Evolutionary conservation across 2,113 vertebrate genomes (phyloP).

Genomic region (Alouatta palliata): DNA sequence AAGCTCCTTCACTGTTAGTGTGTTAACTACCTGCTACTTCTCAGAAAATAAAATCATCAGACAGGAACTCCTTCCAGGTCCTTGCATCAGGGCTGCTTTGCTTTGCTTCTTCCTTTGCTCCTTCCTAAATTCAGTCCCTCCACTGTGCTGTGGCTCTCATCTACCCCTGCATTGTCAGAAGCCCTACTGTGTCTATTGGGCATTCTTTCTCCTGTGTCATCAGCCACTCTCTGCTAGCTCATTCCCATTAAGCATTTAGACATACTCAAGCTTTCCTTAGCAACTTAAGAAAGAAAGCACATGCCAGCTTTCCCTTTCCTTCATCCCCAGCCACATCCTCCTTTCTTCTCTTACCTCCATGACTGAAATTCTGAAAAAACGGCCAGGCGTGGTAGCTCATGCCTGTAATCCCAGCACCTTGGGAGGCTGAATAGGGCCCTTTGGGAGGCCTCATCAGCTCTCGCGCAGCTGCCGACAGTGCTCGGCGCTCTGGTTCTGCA

Average conservation of each 20-base stretch:
- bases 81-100: neutral
- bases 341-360: neutral
- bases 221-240: neutral
- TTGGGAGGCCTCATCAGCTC: too few species aligned
- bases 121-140: neutral
- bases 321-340: neutral
- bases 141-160: neutral
- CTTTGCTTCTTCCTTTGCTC: neutral
- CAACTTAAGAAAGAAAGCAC: neutral
- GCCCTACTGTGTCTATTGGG: neutral
- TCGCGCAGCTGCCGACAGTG: too few species aligned
- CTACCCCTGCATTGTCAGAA: neutral
- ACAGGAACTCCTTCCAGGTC: neutral
- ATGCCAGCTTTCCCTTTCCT: too few species aligned
- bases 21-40: neutral
- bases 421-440: too few species aligned
- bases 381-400: too few species aligned
- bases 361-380: neutral
- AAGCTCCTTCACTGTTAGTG: neutral
- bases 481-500: too few species aligned
- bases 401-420: too few species aligned
- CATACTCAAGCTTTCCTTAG: neutral
- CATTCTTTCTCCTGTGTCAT: neutral
- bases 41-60: neutral
- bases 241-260: neutral